These are phyloP conservation scores for Sardinella longiceps DNA, from an alignment of 2,797 vertebrate species.

Conservation along the genomic window DNA sequence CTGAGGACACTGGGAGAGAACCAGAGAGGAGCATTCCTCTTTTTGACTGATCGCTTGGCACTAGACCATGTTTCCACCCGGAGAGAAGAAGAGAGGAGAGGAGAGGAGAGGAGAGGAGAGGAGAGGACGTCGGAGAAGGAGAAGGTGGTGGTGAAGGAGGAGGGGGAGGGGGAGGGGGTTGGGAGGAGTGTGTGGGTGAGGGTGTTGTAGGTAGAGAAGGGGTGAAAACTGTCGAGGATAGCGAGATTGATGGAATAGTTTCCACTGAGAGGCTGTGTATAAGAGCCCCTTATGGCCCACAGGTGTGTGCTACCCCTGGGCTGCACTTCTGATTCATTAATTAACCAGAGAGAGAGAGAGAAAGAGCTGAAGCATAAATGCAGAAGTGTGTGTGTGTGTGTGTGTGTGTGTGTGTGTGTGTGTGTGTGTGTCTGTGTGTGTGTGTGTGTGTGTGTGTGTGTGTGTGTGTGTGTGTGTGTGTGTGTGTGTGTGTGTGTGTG, in stretches of 20 bases:
- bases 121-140: too few relatives aligned
- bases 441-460: neutral
- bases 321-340: constrained; percentile 24
- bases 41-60: constrained; percentile 65
- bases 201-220: neutral
- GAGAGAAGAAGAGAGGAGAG: constrained; percentile 27
- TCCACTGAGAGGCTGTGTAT: constrained; percentile 43
- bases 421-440: too few relatives aligned
- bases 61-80: constrained; percentile 60
- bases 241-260: constrained; percentile 49
- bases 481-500: neutral
- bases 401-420: neutral
- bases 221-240: neutral
- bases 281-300: constrained; percentile 52
- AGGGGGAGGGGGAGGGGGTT: neutral
- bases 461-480: neutral
- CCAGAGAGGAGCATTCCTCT: constrained; percentile 61
- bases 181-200: too few relatives aligned
- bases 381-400: neutral
- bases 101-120: constrained; percentile 13
- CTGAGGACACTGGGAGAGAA: constrained; percentile 45
- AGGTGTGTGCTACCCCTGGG: constrained; percentile 58
- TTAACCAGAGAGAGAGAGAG: neutral
- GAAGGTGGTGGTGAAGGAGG: neutral
- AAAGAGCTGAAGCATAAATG: neutral